Evolutionary conservation across 2,888 invertebrate genomes (phyloP).

Genomic region (Hydrotaea cyrtoneurina): DNA sequence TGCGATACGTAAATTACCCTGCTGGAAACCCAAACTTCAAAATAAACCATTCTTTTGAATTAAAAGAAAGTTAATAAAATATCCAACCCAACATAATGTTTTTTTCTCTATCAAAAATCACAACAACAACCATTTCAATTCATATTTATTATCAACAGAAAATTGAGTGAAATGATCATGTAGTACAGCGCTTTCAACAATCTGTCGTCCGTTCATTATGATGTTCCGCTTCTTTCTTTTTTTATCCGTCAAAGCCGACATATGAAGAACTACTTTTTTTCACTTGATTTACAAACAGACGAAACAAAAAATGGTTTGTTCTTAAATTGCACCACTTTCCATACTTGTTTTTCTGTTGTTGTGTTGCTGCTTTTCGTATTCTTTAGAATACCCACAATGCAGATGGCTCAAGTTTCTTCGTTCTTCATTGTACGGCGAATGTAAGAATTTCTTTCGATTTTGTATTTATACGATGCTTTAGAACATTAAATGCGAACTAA

Average conservation of each 20-base stretch:
- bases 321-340: conserved; percentile 65
- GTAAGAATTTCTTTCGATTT: neutral
- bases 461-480: neutral
- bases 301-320: conserved; percentile 42
- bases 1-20: too few relatives aligned
- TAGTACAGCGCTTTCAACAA: conserved; percentile 41
- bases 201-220: conserved; percentile 14
- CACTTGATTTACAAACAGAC: neutral
- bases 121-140: neutral
- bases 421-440: conserved; percentile 25
- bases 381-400: neutral
- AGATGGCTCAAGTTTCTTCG: neutral
- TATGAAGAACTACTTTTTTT: conserved; percentile 10
- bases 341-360: conserved; percentile 53
- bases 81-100: neutral
- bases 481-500: conserved; percentile 16
- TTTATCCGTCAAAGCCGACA: neutral
- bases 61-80: too few relatives aligned
- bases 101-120: neutral
- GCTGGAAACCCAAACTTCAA: too few relatives aligned
- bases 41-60: too few relatives aligned
- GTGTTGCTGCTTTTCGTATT: conserved; percentile 2
- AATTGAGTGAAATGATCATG: conserved; percentile 48
- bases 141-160: conserved; percentile 37
- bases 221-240: neutral